Evolutionary conservation across 2,113 vertebrate genomes (phyloP).

Genomic region (Agapornis roseicollis): DNA sequence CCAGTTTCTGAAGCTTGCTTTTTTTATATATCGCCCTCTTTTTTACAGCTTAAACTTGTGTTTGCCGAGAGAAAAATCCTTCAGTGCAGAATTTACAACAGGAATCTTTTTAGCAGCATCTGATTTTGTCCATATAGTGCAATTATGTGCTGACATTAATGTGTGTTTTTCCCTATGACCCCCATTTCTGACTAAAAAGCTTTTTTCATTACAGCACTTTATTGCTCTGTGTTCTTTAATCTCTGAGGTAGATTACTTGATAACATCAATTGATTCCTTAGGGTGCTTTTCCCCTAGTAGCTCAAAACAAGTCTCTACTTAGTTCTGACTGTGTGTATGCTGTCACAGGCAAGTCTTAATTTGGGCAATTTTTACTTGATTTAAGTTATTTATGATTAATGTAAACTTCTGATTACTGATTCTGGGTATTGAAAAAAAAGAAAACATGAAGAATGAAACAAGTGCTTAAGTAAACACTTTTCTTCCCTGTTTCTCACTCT

Average conservation of each 20-base stretch:
- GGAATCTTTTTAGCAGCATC: background rate
- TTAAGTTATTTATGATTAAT: background rate
- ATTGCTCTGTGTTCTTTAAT: slow-evolving; percentile 42
- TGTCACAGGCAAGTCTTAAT: background rate
- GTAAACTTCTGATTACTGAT: background rate
- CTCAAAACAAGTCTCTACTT: background rate
- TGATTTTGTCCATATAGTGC: slow-evolving; percentile 13
- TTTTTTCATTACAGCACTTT: slow-evolving; percentile 13
- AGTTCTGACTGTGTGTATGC: background rate
- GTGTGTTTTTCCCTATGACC: slow-evolving; percentile 20
- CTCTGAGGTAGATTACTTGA: slow-evolving; percentile 41
- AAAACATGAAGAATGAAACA: background rate
- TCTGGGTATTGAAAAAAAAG: background rate
- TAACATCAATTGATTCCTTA: slow-evolving; percentile 40
- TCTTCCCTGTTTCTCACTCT: background rate
- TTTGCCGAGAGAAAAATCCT: background rate
- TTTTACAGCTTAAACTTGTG: background rate
- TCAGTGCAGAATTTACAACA: background rate
- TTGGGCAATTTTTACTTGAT: background rate
- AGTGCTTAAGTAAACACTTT: background rate
- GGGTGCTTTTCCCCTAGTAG: slow-evolving; percentile 19
- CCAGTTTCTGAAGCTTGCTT: background rate
- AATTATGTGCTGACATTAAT: slow-evolving; percentile 26
- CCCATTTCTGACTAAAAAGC: slow-evolving; percentile 33
- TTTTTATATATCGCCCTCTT: background rate